phyloP scores from a whole-genome alignment of 2,113 vertebrate genomes.

The Castor canadensis region DNA sequence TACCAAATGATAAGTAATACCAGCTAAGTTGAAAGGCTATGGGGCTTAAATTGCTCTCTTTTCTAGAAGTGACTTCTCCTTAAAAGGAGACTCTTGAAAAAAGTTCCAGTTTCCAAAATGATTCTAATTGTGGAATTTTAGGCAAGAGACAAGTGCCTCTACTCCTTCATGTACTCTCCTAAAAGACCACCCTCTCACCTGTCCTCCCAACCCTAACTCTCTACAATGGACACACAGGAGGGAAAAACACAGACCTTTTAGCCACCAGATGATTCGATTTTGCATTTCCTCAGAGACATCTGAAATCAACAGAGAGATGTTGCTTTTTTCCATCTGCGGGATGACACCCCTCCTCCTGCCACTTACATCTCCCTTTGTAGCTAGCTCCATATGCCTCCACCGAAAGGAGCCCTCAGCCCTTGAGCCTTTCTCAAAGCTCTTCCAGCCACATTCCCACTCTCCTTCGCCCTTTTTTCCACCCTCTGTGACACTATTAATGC shows the following conservation, averaged over 20 bases:
- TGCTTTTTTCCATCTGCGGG: not conserved
- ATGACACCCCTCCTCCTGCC: not conserved
- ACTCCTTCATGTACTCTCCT: not conserved
- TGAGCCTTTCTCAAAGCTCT: not conserved
- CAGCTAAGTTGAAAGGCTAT: not conserved
- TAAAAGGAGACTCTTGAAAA: not conserved
- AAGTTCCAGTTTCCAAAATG: not conserved
- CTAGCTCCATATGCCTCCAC: not conserved
- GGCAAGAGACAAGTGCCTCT: not conserved
- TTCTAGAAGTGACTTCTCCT: slow-evolving; percentile 34
- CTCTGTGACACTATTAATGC: not conserved
- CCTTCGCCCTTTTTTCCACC: not conserved
- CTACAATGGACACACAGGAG: not conserved
- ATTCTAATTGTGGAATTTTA: not conserved
- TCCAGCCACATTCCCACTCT: not conserved
- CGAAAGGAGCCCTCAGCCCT: not conserved
- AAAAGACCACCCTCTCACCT: not conserved
- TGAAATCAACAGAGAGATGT: slow-evolving; percentile 56
- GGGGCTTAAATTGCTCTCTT: not conserved
- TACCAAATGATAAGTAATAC: not conserved
- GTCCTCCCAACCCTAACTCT: not conserved
- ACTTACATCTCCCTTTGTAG: not conserved
- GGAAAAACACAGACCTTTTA: slow-evolving; percentile 70
- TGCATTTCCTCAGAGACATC: slow-evolving; percentile 63
- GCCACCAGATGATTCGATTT: slow-evolving; percentile 66